Evolutionary conservation across 1,140 invertebrate genomes (phyloP), one percentile per base, ranked within the genome.

Genomic region (Solenopsis fugax): DNA sequence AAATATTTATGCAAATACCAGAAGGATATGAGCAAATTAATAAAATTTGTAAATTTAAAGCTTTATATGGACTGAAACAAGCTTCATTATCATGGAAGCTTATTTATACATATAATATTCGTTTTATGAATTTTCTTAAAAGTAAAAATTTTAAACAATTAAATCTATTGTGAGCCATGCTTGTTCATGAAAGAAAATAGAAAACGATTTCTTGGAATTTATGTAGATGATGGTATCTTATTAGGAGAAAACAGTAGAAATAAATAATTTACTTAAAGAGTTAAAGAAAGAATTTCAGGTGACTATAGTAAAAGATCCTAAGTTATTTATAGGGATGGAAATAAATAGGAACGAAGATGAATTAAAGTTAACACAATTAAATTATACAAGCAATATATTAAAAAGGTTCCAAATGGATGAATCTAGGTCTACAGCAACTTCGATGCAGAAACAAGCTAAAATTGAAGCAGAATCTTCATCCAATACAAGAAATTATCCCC

Each of bases 11-110:
- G n/a, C n/a, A n/a, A n/a, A 21, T 16, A 37, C 72, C 18, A 1
- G 72, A 75, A 34, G 54, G 72, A 6, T 58, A 60, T 34, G n/a
- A 75, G 2, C 7, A 75, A 0, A 16, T 13, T 1, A n/a, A 52
- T 12, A 60, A 75, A 45, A n/a, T 60, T 1, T 56, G 52, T 37
- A 58, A 41, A 29, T 6, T 64, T 6, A 29, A 34, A 29, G 29
- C 29, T 29, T 29, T 29, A 29, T 75, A 75, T 10, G 72, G 72
- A 12, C 34, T 75, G 1, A 75, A 75, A 34, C 24, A 60, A 16
- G 21, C 58, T 18, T 13, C 24, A 4, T 41, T 75, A 4, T 58
- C 56, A 3, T 75, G 37, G 54, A 75, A n/a, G n/a, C n/a, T n/a
- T n/a, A n/a, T n/a, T n/a, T n/a, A n/a, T n/a, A n/a, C n/a, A n/a